Evolutionary conservation across 2,113 vertebrate species (phyloP).

Genomic region (Ochotona princeps): DNA sequence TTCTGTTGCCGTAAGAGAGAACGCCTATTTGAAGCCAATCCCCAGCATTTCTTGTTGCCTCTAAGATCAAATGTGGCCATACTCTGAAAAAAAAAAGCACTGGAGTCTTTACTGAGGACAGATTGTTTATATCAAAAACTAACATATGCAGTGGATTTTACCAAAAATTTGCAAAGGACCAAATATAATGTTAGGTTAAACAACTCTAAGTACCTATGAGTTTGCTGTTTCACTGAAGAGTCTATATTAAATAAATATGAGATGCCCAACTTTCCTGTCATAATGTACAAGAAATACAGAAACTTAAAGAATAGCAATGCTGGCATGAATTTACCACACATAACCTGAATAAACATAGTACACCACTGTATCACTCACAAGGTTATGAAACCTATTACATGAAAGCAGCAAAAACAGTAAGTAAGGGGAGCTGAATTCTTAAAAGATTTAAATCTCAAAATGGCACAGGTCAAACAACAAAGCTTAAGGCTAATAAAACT

Average conservation of each 20-base stretch:
- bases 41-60: background rate
- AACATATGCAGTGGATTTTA: background rate
- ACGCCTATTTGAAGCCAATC: background rate
- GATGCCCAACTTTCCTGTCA: constrained; percentile 15
- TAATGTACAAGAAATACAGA: constrained; percentile 43
- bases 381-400: background rate
- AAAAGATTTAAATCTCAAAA: constrained; percentile 17
- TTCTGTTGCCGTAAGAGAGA: background rate
- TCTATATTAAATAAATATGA: background rate
- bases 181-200: constrained; percentile 53
- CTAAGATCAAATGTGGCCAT: constrained; percentile 20
- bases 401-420: constrained; percentile 31
- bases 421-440: background rate
- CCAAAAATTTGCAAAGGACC: constrained; percentile 5
- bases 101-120: background rate
- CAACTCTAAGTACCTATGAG: constrained; percentile 23
- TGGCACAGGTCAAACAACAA: constrained; percentile 17
- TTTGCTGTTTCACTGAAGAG: constrained; percentile 25
- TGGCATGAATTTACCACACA: background rate
- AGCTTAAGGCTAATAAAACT: constrained; percentile 40
- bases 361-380: background rate
- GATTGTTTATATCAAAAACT: background rate
- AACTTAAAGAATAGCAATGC: constrained; percentile 39
- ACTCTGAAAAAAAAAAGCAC: background rate
- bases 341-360: background rate